Evolutionary conservation across 2,888 invertebrate genomes (phyloP).

Genomic region (Deilephila elpenor): DNA sequence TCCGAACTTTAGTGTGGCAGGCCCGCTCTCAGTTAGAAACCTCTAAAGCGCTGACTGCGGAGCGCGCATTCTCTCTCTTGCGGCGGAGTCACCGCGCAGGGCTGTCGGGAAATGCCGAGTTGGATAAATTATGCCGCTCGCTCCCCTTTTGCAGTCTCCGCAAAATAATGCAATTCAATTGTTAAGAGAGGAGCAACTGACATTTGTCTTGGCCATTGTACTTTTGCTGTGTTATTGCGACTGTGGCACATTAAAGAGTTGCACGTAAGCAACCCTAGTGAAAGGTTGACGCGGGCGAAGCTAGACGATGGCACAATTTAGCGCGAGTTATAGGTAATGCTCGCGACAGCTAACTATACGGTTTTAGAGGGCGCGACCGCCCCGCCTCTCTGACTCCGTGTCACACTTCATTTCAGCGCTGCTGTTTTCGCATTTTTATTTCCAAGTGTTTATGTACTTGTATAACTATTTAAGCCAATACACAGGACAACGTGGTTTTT

Average conservation of each 20-base stretch:
- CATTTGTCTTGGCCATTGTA: constrained; percentile 70
- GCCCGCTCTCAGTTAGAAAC: constrained; percentile 69
- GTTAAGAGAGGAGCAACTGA: constrained; percentile 67
- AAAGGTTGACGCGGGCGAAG: constrained; percentile 32
- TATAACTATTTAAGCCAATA: neutral
- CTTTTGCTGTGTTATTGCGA: constrained; percentile 48
- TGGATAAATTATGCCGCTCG: constrained; percentile 77
- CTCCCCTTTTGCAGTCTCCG: constrained; percentile 75
- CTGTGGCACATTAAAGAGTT: constrained; percentile 37
- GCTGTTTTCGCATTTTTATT: constrained; percentile 16
- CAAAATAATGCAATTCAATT: constrained; percentile 79
- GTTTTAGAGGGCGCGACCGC: constrained; percentile 33
- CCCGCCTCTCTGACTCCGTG: neutral
- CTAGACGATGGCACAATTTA: constrained; percentile 48
- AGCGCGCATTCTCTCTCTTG: constrained; percentile 73
- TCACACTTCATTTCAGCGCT: constrained; percentile 13
- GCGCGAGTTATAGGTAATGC: constrained; percentile 41
- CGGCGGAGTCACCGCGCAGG: constrained; percentile 70
- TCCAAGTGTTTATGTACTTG: constrained; percentile 15
- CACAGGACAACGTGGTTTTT: neutral
- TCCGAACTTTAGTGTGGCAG: constrained; percentile 75
- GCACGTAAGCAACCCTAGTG: constrained; percentile 19
- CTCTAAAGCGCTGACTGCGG: constrained; percentile 79
- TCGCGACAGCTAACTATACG: constrained; percentile 28
- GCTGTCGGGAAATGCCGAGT: constrained; percentile 78